Conservation (phyloP, 64 coral and sea anemone species). For the Cladopsammia gracilis region DNA sequence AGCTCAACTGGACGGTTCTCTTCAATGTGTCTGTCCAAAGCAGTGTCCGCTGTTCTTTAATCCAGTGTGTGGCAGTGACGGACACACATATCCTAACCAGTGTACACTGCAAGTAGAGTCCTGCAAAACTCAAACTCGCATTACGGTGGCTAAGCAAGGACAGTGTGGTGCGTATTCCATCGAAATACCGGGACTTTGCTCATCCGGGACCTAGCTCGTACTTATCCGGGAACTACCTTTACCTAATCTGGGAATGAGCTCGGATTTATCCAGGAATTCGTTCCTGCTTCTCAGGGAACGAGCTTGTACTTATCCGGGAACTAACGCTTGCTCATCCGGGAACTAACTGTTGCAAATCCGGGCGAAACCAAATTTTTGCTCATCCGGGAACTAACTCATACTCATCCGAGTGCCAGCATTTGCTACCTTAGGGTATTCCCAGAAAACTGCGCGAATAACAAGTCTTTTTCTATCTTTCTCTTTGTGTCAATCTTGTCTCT, state of each 20-base stretch:
- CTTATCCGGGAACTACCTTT: not conserved
- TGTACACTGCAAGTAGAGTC: constrained; percentile 86
- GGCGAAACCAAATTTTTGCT: no score
- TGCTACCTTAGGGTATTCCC: no score
- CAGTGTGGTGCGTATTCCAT: constrained; percentile 64
- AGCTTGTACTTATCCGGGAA: not conserved
- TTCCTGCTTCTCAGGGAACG: no score
- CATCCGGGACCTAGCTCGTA: not conserved
- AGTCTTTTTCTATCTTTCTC: not conserved
- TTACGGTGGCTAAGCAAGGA: constrained; percentile 65
- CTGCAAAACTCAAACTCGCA: constrained; percentile 69
- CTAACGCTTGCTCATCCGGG: not conserved
- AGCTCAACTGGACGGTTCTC: constrained; percentile 69
- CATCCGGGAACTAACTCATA: not conserved
- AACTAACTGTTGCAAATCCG: no score
- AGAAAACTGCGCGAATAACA: no score
- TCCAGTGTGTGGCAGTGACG: constrained; percentile 87
- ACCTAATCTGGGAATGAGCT: not conserved
- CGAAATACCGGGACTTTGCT: no score
- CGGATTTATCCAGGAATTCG: not conserved
- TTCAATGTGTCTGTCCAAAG: constrained; percentile 86
- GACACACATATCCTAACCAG: constrained; percentile 82
- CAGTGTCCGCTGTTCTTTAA: constrained; percentile 84
- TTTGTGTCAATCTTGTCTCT: not conserved
- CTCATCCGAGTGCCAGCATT: not conserved